Evolutionary conservation across 2,113 vertebrate genomes (phyloP), one percentile per base, ranked within the genome.

Genomic region (Hemichromis elongatus): DNA sequence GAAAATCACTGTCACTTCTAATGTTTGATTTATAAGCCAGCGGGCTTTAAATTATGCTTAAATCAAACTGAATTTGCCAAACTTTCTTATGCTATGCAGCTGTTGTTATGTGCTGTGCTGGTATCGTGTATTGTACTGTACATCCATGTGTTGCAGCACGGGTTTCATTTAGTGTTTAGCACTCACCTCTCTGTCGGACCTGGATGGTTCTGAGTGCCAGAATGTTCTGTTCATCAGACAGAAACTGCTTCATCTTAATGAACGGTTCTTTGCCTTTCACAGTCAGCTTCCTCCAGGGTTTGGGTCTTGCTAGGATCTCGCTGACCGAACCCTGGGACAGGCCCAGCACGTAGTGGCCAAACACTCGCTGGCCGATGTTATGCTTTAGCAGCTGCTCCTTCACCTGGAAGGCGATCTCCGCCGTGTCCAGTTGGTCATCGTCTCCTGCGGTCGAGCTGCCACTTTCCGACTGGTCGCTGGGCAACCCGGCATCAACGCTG

Each of bases 201-300:
- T 99, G 99, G 93, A 99, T 99, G 86, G 99, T 99, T 94, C 99
- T 95, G 42, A 99, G 97, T 3, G 98, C 99, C 93, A 99, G 95
- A 90, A 99, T 98, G 50, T 99, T 99, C 95, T 99, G 99, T 77
- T 99, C 99, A 0, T 99, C 98, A 0, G 99, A 98, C 53, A 99
- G 96, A 95, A 99, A 99, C 96, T 99, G 99, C 96, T 98, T 99
- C 99, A 99, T 99, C 95, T 99, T 99, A 94, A 98, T 97, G 92
- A 99, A 99, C 1, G 99, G 99, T 88, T 99, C 99, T 94, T 99
- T 99, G 84, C 99, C 99, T 93, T 99, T 99, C 86, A 99, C 98
- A 0, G 99, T 99, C 91, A 99, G 97, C 96, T 99, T 99, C 94
- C 98, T 97, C 99, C 98, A 99, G 84, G 99, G 98, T 92, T 99